These are phyloP conservation scores for Phaetusa simplex DNA, from an alignment of 2,113 vertebrate species.

Conservation along the genomic window DNA sequence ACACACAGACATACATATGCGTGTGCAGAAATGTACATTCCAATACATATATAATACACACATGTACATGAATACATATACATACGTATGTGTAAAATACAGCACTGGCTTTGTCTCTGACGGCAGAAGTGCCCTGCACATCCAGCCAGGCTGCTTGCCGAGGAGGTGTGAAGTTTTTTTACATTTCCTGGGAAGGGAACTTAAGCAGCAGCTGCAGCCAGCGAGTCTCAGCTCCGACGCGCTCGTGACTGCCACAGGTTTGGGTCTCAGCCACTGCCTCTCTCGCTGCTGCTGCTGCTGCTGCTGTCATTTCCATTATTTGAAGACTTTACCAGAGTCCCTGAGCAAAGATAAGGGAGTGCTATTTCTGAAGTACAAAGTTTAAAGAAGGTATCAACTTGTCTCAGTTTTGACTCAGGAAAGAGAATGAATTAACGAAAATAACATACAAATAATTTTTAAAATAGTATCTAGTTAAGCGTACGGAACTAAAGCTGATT, in stretches of 20 bases:
- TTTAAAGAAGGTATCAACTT: not conserved
- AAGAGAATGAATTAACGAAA: not conserved
- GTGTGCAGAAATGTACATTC: not conserved
- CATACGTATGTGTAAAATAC: not conserved
- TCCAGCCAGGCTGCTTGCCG: not conserved
- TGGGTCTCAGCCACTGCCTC: not conserved
- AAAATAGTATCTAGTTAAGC: not conserved
- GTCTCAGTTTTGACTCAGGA: not conserved
- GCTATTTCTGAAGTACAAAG: not conserved
- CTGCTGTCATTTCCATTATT: not conserved
- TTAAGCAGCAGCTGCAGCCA: not conserved
- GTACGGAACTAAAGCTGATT: not conserved
- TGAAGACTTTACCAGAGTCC: not conserved
- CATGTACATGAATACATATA: fast-evolving
- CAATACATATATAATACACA: not conserved
- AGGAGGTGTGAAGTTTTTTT: not conserved
- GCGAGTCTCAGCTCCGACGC: not conserved
- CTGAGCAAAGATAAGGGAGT: not conserved
- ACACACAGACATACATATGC: no score
- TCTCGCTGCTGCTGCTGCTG: not conserved
- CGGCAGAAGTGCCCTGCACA: not conserved
- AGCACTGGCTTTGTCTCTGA: not conserved
- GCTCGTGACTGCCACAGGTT: not conserved
- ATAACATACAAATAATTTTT: fast-evolving
- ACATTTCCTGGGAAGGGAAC: not conserved